A percentile compares a stretch with the other conserved stretches of the same genome.
Conservation (phyloP, 2,797 vertebrate species). For the Graptemys geographica region DNA sequence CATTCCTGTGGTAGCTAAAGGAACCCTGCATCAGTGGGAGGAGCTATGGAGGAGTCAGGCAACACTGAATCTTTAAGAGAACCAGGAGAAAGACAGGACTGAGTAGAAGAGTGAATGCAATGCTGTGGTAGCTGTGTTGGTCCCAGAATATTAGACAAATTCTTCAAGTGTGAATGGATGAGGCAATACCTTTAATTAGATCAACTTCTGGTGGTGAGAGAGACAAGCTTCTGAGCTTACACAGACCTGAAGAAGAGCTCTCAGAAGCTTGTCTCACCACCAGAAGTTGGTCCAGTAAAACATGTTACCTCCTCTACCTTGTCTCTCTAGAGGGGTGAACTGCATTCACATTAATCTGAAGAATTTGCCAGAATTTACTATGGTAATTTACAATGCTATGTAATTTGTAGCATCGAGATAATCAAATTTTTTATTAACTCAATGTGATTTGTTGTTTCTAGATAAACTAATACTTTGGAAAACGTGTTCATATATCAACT, state of each 20-base stretch:
- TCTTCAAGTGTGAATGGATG: neutral
- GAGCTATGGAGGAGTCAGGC: neutral
- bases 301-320: neutral
- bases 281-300: neutral
- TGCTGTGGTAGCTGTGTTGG: neutral
- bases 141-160: neutral
- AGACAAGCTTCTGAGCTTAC: too few relatives aligned
- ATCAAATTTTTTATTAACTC: neutral
- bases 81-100: neutral
- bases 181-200: too few relatives aligned
- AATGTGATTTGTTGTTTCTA: neutral
- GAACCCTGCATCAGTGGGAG: neutral
- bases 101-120: neutral
- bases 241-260: neutral
- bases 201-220: too few relatives aligned
- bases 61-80: neutral
- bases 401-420: neutral
- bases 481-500: neutral
- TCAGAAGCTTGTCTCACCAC: neutral
- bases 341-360: neutral
- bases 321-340: neutral
- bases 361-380: neutral
- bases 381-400: neutral
- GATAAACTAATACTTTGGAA: neutral
- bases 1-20: fast-evolving